Conservation (phyloP, 2,113 vertebrate genomes). For the Myiozetetes cayanensis region DNA sequence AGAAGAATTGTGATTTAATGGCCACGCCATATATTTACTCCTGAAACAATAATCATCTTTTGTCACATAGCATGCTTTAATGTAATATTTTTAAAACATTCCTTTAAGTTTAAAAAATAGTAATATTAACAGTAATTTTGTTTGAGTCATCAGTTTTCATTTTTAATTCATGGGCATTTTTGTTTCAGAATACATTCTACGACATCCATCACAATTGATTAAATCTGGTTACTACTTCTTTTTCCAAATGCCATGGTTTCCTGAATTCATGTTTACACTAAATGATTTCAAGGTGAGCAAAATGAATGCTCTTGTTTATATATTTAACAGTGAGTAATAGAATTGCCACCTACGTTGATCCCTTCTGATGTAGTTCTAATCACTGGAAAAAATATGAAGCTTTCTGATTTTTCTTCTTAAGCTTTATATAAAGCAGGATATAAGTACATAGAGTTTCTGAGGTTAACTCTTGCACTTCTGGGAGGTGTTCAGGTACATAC, state of each 20-base stretch:
- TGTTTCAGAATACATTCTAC: conserved; percentile 93
- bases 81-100: conserved; percentile 15
- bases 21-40: conserved; percentile 3
- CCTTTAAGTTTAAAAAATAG: conserved; percentile 34
- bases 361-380: background rate
- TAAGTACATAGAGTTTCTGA: background rate
- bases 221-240: conserved; percentile 97
- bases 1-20: background rate
- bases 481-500: background rate
- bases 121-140: conserved; percentile 41
- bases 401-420: background rate
- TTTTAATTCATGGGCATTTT: conserved; percentile 72
- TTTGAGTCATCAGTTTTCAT: conserved; percentile 51
- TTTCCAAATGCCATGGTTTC: conserved; percentile 96
- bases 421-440: background rate
- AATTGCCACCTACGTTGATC: background rate
- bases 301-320: conserved; percentile 51
- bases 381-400: background rate
- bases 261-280: conserved; percentile 97
- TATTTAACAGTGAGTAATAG: conserved; percentile 39
- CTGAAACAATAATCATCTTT: conserved; percentile 16
- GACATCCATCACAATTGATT: conserved; percentile 92
- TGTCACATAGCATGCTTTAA: conserved; percentile 23
- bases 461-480: background rate
- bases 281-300: conserved; percentile 96